Conservation (phyloP, 1,140 invertebrate genomes). For the Trialeurodes vaporariorum region DNA sequence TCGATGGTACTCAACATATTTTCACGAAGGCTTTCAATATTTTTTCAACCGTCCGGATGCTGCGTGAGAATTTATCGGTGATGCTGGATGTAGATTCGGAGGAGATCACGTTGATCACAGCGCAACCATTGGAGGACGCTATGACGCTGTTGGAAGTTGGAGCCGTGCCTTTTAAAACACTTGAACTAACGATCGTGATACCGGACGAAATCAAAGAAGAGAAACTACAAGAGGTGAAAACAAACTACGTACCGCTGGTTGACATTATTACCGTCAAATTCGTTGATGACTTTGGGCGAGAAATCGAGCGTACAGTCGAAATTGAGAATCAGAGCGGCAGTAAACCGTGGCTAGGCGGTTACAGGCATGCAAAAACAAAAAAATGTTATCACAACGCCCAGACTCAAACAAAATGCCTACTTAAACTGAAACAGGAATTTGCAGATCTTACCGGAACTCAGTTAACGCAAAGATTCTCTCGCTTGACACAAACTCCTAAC, state of each 20-base stretch:
- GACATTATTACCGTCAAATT: conserved; percentile 23
- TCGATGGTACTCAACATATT: conserved; percentile 12
- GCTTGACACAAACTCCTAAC: conserved; percentile 11
- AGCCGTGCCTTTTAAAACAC: conserved; percentile 17
- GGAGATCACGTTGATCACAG: conserved; percentile 5
- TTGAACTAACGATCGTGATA: conserved; percentile 15
- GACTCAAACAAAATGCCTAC: conserved; percentile 17
- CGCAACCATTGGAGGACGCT: conserved; percentile 12
- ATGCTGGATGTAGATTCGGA: conserved; percentile 12
- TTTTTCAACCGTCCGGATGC: conserved; percentile 6
- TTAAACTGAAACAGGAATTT: background rate
- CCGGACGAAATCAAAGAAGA: background rate
- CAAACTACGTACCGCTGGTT: conserved; percentile 18
- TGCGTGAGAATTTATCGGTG: conserved; percentile 11
- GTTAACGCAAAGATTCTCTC: background rate
- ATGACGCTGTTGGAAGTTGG: conserved; percentile 17
- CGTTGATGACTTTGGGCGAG: conserved; percentile 3
- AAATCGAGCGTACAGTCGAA: conserved; percentile 17
- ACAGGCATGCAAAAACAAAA: conserved; percentile 15
- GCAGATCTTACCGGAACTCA: background rate
- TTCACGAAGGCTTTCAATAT: conserved; percentile 19
- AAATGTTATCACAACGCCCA: conserved; percentile 19
- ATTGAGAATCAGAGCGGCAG: conserved; percentile 16
- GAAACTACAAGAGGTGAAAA: background rate
- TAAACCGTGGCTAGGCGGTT: conserved; percentile 23